A percentile compares a stretch with the other conserved stretches of the same genome.
Evolutionary conservation across 2,797 vertebrate genomes (phyloP).

Genomic region (Haliaeetus albicilla): DNA sequence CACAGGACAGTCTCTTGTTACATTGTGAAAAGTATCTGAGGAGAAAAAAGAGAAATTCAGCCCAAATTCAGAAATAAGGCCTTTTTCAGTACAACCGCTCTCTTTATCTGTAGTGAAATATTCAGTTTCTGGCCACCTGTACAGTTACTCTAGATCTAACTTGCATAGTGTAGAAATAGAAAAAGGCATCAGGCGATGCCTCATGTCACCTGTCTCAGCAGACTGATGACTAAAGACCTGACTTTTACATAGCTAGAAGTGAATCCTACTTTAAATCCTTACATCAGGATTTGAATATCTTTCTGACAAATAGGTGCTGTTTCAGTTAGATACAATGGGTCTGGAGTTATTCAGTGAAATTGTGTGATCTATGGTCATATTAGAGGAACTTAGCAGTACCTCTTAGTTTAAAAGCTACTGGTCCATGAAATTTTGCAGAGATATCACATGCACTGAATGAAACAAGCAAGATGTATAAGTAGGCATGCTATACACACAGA

Average conservation of each 20-base stretch:
- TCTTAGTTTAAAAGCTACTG: not conserved
- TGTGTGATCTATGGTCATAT: not conserved
- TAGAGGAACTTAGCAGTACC: not conserved
- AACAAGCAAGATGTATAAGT: not conserved
- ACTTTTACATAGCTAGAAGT: not conserved
- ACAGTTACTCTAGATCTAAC: not conserved
- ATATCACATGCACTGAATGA: not conserved
- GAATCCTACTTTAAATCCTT: not conserved
- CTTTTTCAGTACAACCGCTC: not conserved
- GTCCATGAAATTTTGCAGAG: not conserved
- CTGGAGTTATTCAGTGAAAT: not conserved
- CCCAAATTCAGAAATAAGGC: not conserved
- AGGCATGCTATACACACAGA: not conserved
- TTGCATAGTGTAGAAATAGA: not conserved
- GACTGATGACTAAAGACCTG: not conserved
- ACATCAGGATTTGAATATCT: not conserved
- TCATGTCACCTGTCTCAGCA: not conserved
- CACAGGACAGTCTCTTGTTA: not conserved
- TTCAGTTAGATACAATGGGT: not conserved
- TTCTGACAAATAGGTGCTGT: not conserved
- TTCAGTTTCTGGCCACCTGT: not conserved
- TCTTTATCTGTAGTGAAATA: not conserved
- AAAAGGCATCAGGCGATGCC: not conserved
- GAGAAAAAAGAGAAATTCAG: not conserved
- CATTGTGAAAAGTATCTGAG: not conserved